Conservation (phyloP, 2,797 vertebrate genomes). For the Acipenser ruthenus region DNA sequence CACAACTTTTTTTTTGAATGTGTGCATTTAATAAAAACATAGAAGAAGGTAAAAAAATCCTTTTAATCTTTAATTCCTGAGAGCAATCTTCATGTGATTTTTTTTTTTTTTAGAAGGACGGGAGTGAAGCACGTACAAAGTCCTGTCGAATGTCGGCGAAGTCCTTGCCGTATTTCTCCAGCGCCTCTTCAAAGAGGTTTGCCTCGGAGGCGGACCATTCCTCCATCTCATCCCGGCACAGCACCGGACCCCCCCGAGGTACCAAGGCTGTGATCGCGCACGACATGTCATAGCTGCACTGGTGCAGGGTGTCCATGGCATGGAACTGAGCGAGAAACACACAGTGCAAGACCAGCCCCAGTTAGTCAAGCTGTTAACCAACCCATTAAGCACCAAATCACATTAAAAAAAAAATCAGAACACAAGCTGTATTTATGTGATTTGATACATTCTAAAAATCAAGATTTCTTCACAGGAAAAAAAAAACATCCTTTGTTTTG, state of each 20-base stretch:
- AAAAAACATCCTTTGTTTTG: too few species aligned
- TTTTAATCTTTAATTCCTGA: background rate
- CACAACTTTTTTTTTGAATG: background rate
- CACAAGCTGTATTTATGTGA: too few species aligned
- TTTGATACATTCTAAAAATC: too few species aligned
- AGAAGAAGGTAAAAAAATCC: too few species aligned
- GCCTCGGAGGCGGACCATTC: conserved; percentile 23
- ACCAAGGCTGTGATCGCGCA: conserved; percentile 16
- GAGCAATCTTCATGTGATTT: too few species aligned
- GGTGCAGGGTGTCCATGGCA: conserved; percentile 21
- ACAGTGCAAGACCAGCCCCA: too few species aligned
- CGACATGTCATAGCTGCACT: conserved; percentile 15
- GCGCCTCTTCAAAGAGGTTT: conserved; percentile 22
- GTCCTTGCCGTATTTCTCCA: conserved; percentile 24
- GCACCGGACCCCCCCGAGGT: conserved; percentile 20
- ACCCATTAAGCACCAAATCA: too few species aligned
- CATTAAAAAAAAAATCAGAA: too few species aligned
- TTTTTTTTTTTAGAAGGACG: background rate
- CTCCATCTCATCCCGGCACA: conserved; percentile 23
- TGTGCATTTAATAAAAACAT: too few species aligned
- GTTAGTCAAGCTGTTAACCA: too few species aligned
- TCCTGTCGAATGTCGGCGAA: conserved; percentile 22
- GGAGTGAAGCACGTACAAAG: conserved; percentile 16
- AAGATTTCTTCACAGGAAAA: too few species aligned
- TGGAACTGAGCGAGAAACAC: conserved; percentile 15